Base-by-base conservation (phyloP, 1,140 invertebrate genomes). In the Campoletis sonorensis region DNA sequence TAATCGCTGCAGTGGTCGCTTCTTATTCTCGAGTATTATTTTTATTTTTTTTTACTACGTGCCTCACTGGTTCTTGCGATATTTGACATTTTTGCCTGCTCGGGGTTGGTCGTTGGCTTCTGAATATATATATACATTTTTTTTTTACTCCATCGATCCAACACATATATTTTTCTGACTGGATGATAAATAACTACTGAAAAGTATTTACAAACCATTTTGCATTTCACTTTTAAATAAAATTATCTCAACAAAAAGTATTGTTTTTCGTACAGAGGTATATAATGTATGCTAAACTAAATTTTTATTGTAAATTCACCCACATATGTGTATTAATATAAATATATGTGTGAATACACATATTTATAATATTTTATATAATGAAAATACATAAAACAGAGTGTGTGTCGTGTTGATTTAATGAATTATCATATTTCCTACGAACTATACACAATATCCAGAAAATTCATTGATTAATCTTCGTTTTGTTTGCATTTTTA, bases 201-300 rank as follows among this genome's bases (percentile, higher is more conserved):
- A 0, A 58, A n/a, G 13, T 90, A 88, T 89, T 88, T 90, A 90
- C 89, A 91, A 90, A 90, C 85, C 85, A 87, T 73, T 89, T 90
- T 87, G 88, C 88, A 58, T 58, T 58, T 58, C 18, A 7, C 21
- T 58, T 90, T 89, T 88, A 91, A 91, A 89, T 89, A 88, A 89
- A 85, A 73, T 83, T 84, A 84, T 85, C 87, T 90, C 84, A 88
- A 89, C 86, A 85, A 82, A 88, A 80, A 72, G 83, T 84, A n/a
- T n/a, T n/a, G n/a, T 77, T 79, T 86, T 45, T 45, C 40, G 11
- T 45, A 45, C 40, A 45, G 40, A 45, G 40, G 8, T 45, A 45
- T 45, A 45, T 45, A 45, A 45, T 45, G 40, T 45, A 45, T 45
- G 13, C 40, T 45, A 45, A 45, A 10, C 40, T 45, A 45, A 1